A percentile compares a stretch with the other conserved stretches of the same genome.
Conservation (phyloP, 2,888 invertebrate species). For the Cephonodes hylas region DNA sequence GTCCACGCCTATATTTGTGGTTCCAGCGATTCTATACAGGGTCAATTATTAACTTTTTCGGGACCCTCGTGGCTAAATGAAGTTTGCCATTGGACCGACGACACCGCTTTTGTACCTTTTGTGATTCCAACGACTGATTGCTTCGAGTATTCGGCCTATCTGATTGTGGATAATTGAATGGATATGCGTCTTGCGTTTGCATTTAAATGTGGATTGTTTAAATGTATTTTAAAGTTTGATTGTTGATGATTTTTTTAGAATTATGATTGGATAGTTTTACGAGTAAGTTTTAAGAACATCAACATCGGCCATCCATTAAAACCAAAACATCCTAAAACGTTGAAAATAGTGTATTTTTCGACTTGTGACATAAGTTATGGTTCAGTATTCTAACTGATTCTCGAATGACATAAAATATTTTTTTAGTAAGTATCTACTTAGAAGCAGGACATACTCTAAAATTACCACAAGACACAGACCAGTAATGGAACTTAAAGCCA, state of each 20-base stretch:
- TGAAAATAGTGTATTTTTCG: too few species aligned
- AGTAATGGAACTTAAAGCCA: too few species aligned
- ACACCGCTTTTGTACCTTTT: constrained; percentile 26
- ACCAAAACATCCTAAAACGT: too few species aligned
- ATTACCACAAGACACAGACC: too few species aligned
- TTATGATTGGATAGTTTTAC: too few species aligned
- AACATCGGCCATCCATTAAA: too few species aligned
- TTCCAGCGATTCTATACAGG: constrained; percentile 57
- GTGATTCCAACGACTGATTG: background rate
- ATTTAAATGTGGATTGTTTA: background rate
- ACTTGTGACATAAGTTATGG: too few species aligned
- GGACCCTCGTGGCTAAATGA: constrained; percentile 37
- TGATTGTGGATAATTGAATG: constrained; percentile 1
- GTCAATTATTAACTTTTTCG: constrained; percentile 52
- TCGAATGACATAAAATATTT: too few species aligned
- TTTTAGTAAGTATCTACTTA: too few species aligned
- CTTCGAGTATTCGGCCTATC: background rate
- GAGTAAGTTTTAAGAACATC: too few species aligned
- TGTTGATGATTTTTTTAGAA: background rate
- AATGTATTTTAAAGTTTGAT: background rate
- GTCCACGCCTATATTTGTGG: constrained; percentile 62
- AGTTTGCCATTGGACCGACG: constrained; percentile 54
- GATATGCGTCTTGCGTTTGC: background rate
- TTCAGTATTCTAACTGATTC: too few species aligned
- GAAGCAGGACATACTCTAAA: too few species aligned